A percentile compares a stretch with the other conserved stretches of the same genome.
phyloP scores from a whole-genome alignment of 2,113 vertebrate species.

The Aspiorhynchus laticeps region DNA sequence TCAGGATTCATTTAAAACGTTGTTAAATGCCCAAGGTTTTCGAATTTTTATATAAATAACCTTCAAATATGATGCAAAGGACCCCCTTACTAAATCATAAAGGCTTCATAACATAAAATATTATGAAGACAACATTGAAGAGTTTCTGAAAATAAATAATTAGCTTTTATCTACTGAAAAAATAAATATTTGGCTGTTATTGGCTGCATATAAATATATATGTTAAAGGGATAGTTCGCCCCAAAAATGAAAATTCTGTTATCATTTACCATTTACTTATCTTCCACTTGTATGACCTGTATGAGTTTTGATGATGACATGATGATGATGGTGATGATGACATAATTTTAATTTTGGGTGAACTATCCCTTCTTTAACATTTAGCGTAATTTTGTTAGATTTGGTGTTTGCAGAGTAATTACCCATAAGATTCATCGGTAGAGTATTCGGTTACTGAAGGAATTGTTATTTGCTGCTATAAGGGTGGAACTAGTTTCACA shows the following conservation, averaged over 20 bases:
- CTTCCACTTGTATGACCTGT: no score
- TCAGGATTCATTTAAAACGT: not conserved
- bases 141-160: not conserved
- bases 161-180: not conserved
- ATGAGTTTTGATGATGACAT: no score
- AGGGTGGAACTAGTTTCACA: constrained; percentile 5
- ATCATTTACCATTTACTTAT: no score
- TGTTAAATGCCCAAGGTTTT: no score
- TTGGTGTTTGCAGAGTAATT: not conserved
- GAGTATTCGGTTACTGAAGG: not conserved
- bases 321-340: not conserved
- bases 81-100: not conserved
- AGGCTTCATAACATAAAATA: not conserved
- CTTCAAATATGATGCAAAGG: not conserved
- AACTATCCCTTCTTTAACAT: not conserved
- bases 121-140: not conserved
- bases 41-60: not conserved
- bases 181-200: not conserved
- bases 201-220: no score
- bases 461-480: not conserved
- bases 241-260: no score
- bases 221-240: no score
- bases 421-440: not conserved
- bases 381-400: no score
- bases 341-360: not conserved